These are phyloP conservation scores for Mamestra brassicae DNA, from an alignment of 2,888 invertebrate genomes.

Conservation along the genomic window DNA sequence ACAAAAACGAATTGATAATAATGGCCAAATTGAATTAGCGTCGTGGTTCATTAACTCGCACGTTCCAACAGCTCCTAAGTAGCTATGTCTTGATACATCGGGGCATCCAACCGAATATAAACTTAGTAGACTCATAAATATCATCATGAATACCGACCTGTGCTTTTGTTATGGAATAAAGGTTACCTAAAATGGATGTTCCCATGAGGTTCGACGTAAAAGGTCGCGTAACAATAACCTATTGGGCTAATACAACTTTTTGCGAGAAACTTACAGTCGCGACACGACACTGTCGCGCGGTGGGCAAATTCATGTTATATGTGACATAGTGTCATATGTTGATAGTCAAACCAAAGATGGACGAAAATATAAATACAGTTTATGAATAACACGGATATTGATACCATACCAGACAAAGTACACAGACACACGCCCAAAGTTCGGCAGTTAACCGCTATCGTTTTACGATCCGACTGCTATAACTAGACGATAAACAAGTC, in stretches of 20 bases:
- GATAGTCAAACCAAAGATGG: conserved; percentile 16
- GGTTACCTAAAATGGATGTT: conserved; percentile 75
- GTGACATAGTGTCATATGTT: conserved; percentile 19
- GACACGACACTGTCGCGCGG: conserved; percentile 66
- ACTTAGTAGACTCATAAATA: conserved; percentile 74
- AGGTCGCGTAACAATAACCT: conserved; percentile 86
- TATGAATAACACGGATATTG: conserved; percentile 52
- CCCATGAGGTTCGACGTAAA: conserved; percentile 78
- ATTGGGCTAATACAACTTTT: conserved; percentile 77
- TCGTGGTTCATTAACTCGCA: conserved; percentile 54
- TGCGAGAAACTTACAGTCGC: conserved; percentile 76
- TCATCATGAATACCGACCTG: conserved; percentile 71
- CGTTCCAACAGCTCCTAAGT: conserved; percentile 41
- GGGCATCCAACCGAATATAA: conserved; percentile 55
- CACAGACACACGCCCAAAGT: conserved; percentile 72
- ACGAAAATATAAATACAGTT: conserved; percentile 31
- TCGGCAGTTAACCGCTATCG: conserved; percentile 77
- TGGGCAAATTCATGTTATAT: conserved; percentile 53
- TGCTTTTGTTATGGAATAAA: conserved; percentile 74
- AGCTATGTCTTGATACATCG: conserved; percentile 42
- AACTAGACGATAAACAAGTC: conserved; percentile 84
- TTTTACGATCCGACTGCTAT: conserved; percentile 82
- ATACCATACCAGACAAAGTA: conserved; percentile 69
- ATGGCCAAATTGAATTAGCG: conserved; percentile 47
- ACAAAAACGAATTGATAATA: conserved; percentile 65